Conservation (phyloP, 2,113 vertebrate species). For the Chunga burmeisteri region DNA sequence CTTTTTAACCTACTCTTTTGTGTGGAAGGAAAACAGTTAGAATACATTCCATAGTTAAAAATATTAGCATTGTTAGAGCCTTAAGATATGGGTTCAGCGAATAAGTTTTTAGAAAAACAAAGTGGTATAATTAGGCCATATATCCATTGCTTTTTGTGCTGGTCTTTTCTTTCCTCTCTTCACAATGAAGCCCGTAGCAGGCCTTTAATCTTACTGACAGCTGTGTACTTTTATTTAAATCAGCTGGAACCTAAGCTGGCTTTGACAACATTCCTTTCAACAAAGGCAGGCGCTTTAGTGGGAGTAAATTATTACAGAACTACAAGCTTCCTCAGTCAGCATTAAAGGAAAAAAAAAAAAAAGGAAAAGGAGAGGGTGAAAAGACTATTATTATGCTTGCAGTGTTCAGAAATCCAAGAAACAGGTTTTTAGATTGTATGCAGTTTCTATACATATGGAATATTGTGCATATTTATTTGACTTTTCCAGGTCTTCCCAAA, state of each 20-base stretch:
- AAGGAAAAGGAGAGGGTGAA: background rate
- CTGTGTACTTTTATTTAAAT: constrained; percentile 67
- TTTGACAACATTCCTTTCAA: constrained; percentile 67
- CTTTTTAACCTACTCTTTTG: background rate
- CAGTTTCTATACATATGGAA: background rate
- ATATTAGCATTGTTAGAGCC: background rate
- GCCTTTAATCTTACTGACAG: constrained; percentile 46
- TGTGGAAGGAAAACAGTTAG: background rate
- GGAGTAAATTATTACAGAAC: constrained; percentile 54
- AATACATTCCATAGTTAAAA: background rate
- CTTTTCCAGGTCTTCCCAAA: background rate
- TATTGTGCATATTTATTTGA: background rate
- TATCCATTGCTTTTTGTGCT: background rate
- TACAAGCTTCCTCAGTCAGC: constrained; percentile 42
- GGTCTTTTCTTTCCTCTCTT: background rate
- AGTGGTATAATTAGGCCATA: background rate
- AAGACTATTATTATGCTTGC: background rate
- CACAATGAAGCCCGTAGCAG: background rate
- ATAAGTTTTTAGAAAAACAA: background rate
- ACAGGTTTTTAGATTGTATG: background rate
- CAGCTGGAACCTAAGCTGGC: constrained; percentile 49
- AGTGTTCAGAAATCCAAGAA: background rate
- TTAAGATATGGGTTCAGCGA: background rate
- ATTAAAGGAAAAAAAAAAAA: background rate
- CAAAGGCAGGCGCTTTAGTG: constrained; percentile 34